Percentiles rank a stretch among this genome's conserved stretches.
Evolutionary conservation across 2,888 invertebrate genomes (phyloP).

Genomic region (Trimorus sp.): DNA sequence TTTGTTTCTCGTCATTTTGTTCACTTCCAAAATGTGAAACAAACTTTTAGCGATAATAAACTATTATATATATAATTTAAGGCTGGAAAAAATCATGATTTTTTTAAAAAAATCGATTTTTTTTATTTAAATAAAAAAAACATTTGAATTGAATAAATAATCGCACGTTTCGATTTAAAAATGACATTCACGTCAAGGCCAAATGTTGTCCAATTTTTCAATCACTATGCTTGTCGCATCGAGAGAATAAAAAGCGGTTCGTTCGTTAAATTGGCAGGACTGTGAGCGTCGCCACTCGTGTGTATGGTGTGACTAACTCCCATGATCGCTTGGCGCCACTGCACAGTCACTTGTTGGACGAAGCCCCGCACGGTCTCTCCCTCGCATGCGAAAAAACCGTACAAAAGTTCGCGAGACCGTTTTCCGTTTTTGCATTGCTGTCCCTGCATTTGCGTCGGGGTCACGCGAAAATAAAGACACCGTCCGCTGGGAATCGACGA

Average conservation of each 20-base stretch:
- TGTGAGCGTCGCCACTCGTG: conserved; percentile 53
- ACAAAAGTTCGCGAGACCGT: too few species aligned
- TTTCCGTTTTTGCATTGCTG: too few species aligned
- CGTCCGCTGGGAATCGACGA: conserved; percentile 9
- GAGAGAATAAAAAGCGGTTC: conserved; percentile 31
- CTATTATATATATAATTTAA: too few species aligned
- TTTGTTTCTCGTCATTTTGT: too few species aligned
- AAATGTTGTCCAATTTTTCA: conserved; percentile 29
- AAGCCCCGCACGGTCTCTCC: conserved; percentile 41
- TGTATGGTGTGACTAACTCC: conserved; percentile 55
- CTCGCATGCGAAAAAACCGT: background rate
- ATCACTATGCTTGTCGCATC: conserved; percentile 26
- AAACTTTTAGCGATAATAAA: too few species aligned
- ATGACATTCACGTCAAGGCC: background rate
- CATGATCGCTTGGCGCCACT: conserved; percentile 58
- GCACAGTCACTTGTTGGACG: conserved; percentile 59
- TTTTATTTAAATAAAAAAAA: too few species aligned
- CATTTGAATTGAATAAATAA: too few species aligned
- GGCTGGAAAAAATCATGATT: too few species aligned
- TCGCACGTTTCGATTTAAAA: background rate
- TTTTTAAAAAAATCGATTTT: too few species aligned
- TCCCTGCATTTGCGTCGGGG: background rate
- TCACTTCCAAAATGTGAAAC: too few species aligned
- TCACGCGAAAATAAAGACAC: background rate
- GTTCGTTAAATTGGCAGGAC: conserved; percentile 59